These are phyloP conservation scores for Sinhomidia bicolor DNA, from an alignment of 2,888 invertebrate species.

Conservation along the genomic window DNA sequence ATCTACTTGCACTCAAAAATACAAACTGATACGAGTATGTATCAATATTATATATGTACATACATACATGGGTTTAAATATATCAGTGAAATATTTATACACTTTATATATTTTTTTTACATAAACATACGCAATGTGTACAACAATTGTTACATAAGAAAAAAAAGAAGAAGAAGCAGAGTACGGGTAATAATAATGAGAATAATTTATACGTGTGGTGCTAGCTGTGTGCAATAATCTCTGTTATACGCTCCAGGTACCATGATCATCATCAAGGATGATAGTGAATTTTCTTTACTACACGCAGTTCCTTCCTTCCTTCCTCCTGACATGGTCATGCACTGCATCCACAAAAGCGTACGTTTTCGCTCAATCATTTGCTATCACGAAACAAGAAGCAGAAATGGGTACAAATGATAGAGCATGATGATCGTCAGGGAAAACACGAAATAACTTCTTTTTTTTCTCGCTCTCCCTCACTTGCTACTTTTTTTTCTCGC, in stretches of 20 bases:
- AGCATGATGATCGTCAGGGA: constrained; percentile 1
- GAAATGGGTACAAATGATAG: constrained; percentile 48
- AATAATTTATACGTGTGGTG: constrained; percentile 57
- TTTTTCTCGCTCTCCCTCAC: no score
- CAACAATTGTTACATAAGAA: neutral
- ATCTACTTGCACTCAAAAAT: constrained; percentile 23
- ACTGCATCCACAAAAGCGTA: constrained; percentile 41
- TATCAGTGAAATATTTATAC: constrained; percentile 4
- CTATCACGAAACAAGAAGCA: constrained; percentile 22
- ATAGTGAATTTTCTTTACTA: constrained; percentile 16
- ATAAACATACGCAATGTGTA: constrained; percentile 19
- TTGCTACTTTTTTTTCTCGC: neutral
- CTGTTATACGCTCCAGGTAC: constrained; percentile 56
- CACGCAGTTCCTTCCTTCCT: constrained; percentile 53
- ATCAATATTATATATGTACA: neutral
- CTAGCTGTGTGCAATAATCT: constrained; percentile 38
- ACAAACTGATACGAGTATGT: neutral
- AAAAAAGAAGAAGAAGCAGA: neutral
- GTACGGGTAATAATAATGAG: constrained; percentile 32
- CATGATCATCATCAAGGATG: constrained; percentile 20
- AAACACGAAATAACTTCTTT: constrained; percentile 40
- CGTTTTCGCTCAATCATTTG: constrained; percentile 41
- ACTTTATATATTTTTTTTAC: constrained; percentile 25
- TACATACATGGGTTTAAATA: neutral
- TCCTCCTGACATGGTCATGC: constrained; percentile 43